Evolutionary conservation across 2,888 invertebrate genomes (phyloP).

Genomic region (Pherbina coryleti): DNA sequence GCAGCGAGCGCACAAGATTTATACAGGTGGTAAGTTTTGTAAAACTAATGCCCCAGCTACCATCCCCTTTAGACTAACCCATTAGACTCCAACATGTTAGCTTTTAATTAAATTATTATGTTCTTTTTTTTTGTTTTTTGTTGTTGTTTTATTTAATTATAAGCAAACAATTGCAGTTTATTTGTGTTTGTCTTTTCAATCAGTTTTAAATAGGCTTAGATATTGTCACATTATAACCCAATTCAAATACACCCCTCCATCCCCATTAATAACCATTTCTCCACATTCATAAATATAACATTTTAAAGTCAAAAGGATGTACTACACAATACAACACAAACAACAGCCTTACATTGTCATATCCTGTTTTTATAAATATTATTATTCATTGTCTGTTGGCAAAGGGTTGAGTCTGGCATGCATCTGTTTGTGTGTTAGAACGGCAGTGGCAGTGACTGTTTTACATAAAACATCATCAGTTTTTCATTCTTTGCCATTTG

Average conservation of each 20-base stretch:
- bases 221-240: too few relatives aligned
- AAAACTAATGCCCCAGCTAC: not conserved
- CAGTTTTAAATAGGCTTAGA: too few relatives aligned
- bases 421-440: not conserved
- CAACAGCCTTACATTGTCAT: conserved; percentile 9
- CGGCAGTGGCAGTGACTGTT: not conserved
- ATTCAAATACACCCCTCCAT: too few relatives aligned
- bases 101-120: too few relatives aligned
- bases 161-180: too few relatives aligned
- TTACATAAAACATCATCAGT: not conserved
- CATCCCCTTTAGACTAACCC: too few relatives aligned
- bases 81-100: too few relatives aligned
- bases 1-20: conserved; percentile 71
- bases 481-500: conserved; percentile 3
- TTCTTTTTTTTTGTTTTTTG: not conserved
- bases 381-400: not conserved
- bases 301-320: not conserved
- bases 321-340: not conserved
- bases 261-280: too few relatives aligned
- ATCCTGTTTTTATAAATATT: not conserved
- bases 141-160: too few relatives aligned
- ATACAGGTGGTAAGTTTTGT: conserved; percentile 70
- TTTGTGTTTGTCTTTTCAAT: too few relatives aligned
- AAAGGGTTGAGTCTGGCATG: not conserved
- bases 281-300: not conserved